Evolutionary conservation across 2,888 invertebrate genomes (phyloP), one percentile per base, ranked within the genome.

Genomic region (Physocephala rufipes): DNA sequence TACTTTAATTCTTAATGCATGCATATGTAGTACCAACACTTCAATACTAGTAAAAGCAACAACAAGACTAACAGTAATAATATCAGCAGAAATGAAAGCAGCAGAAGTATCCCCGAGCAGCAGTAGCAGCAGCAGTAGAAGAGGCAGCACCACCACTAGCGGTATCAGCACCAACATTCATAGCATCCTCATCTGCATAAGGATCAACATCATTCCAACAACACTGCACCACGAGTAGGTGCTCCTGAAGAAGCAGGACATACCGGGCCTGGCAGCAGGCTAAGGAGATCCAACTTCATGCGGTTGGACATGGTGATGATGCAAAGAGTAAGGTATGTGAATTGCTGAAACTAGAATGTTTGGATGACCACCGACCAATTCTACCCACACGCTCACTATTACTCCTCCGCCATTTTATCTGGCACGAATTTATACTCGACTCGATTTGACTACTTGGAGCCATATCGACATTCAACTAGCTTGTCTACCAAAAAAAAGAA

Each of bases 1-100:
- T 80, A 80, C 80, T 81, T 81, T 78, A 81, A 81, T 80, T 79
- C 80, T 80, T 81, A 80, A 81, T 80, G 78, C 76, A 79, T 74
- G 74, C 74, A 75, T 73, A 75, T 75, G 74, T 49, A 69, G 24
- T 26, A 47, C 19, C 53, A 61, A 63, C 55, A 76, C 21, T n/a
- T n/a, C 70, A 67, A 28, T 53, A 58, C n/a, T 65, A 67, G 26
- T 69, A 59, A n/a, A 36, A 68, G 51, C 64, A 66, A 49, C 36
- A 68, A 7, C 19, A 63, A 43, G 71, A 66, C 45, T 63, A 68
- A 49, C 70, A 72, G 13, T 21, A 47, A 28, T 71, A 61, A 55
- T 62, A 70, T 3, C 43, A 51, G n/a, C 2, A 36, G 36, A 36
- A 36, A 36, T 36, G 36, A 36, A 36, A 61, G 24, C 21, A 65